Base-by-base conservation (phyloP, 2,888 invertebrate species). In the Standfussiana lucernea region DNA sequence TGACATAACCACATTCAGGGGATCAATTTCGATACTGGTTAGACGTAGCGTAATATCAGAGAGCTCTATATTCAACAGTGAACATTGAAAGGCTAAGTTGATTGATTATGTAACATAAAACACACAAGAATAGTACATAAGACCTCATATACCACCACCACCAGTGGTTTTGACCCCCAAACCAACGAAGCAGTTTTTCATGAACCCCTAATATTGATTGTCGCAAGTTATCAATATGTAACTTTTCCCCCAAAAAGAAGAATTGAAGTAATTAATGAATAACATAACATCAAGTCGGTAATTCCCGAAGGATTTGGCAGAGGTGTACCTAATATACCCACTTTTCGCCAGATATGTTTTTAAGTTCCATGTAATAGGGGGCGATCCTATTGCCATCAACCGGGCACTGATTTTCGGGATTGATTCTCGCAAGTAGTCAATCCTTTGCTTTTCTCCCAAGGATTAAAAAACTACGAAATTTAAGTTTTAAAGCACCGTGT, bases 401-500 rank as follows among this genome's bases (percentile, higher is more conserved):
- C n/a, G n/a, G n/a, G n/a, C n/a, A n/a, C n/a, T n/a, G n/a, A n/a
- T n/a, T n/a, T n/a, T n/a, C n/a, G n/a, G n/a, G n/a, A 21, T 21
- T 24, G 24, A 47, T 47, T 24, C 10, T 47, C 8, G 24, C 50
- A 24, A 50, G 50, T 24, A 24, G 24, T 50, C 24, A 50, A 10
- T 24, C 50, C 24, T 24, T 24, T 10, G 24, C 0, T 8, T 24
- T 50, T 15, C 45, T 5, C 45, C 45, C 45, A 15, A 42, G 42
- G 13, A 13, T 13, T 13, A 53, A 53, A 59, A 59, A 32, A 32
- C 32, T 59, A 13, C 5, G 15, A 61, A 45, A 69, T 53, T 47
- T 35, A 66, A 35, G 18, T 35, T 42, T 72, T 11, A 6, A 37
- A 53, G 56, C 13, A 68, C 71, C 67, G 15, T 68, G 56, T 53